Evolutionary conservation across 2,888 invertebrate genomes (phyloP), one percentile per base, ranked within the genome.

Genomic region (Tipula helvola): DNA sequence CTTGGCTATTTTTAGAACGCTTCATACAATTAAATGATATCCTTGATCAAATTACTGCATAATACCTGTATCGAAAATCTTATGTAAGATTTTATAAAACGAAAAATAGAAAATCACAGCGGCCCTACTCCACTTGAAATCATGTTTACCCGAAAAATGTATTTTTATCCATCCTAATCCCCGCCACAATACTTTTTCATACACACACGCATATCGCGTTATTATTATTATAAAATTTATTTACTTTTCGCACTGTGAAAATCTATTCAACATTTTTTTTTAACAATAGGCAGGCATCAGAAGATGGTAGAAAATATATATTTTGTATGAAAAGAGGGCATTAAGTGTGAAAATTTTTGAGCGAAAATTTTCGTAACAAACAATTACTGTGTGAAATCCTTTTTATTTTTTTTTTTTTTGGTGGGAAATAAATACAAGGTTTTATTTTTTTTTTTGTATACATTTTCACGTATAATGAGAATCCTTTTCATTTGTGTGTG

Each of bases 181-280:
- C 71, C 28, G 28, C 28, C 18, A 71, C 71, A 71, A 71, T 71
- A 71, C 28, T 71, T 71, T 71, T 71, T 28, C 28, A 71, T 28
- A 71, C 52, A 71, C 71, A 28, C 71, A 71, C 71, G 28, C 71
- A 71, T 28, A 71, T 10, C 71, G 71, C 71, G 28, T 71, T 71
- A 52, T 71, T 71, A 52, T 71, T 71, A 71, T 71, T 71, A 28
- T 71, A 71, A 71, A 3, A 71, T 71, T 71, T 71, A 71, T 71
- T 71, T 71, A 71, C 71, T 71, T 71, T 71, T 71, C 71, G 71
- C 71, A 71, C 71, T 71, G 71, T 71, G 71, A 71, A 71, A 71
- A 71, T 71, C 71, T 71, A 52, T 71, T 71, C 28, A 71, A 71
- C 10, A 28, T 71, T 71, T 18, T 71, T 71, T 71, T 71, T 71